Base-by-base conservation (phyloP, 2,888 invertebrate species). In the Flexamia atlantica region DNA sequence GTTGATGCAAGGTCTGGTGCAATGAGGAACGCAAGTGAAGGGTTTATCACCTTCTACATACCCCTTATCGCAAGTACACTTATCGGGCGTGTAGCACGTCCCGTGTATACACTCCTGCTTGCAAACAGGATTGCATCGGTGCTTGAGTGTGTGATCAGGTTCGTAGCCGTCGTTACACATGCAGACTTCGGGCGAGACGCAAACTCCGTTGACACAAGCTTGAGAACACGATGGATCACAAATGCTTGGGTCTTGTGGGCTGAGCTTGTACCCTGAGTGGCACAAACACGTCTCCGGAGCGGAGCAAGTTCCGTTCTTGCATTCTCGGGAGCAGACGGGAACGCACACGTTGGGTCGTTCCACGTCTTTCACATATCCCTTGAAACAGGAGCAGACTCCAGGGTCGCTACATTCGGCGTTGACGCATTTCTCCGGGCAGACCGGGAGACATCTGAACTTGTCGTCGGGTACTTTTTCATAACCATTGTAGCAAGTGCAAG, bases 271-370 rank as follows among this genome's bases (percentile, higher is more conserved):
- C 14, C 76, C 76, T 10, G 7, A 1, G n/a, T 76, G 23, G 20
- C 76, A 76, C 5, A 28, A 42, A 50, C 76, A 76, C 7, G 36
- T 42, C n/a, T 50, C 76, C 2, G 76, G 50, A 17, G 76, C 23
- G 4, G 0, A 12, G 23, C 76, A 76, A 30, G 17, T 9, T 4
- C 76, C 76, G n/a, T 76, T 76, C 25, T 76, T 42, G 25, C 76
- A 76, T 12, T n/a, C 46, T 50, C 50, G 46, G 0, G 76, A 76
- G 17, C 76, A 76, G 23, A 20, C n/a, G 0, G 82, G 82, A 0
- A 28, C 14, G 36, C 82, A 83, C 20, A 70, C 50, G n/a, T 83
- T 23, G 14, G 82, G 42, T n/a, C 28, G 72, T 28, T 72, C 40
- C 1, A 40, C 5, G 17, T 36, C 42, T 42, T 72, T 72, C 9